These are phyloP conservation scores for Phoebastria nigripes DNA, from an alignment of 2,797 vertebrate genomes.

Conservation along the genomic window DNA sequence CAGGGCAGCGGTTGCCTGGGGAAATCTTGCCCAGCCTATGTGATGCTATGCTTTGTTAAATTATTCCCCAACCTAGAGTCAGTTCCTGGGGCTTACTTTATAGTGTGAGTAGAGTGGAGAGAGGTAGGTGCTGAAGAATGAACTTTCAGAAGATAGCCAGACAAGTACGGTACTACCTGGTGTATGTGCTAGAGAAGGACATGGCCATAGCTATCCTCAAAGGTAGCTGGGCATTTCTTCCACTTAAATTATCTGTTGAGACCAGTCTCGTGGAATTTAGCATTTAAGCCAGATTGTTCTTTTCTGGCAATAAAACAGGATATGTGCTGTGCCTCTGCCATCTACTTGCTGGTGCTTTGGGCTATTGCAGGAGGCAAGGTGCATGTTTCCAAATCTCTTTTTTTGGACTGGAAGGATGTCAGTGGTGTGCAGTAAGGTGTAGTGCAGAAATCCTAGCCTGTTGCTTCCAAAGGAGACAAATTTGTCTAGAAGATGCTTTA, in stretches of 20 bases:
- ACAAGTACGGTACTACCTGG: background rate
- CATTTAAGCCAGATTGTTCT: background rate
- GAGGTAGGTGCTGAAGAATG: background rate
- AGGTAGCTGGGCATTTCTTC: background rate
- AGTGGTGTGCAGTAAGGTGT: background rate
- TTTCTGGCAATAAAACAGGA: background rate
- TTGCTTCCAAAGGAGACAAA: background rate
- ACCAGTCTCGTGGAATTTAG: background rate
- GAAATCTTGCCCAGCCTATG: background rate
- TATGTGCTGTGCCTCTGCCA: background rate
- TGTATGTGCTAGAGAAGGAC: background rate
- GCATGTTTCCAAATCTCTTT: accelerated
- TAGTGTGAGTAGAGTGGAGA: background rate
- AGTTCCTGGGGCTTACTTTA: background rate
- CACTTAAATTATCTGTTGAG: background rate
- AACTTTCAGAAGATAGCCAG: background rate
- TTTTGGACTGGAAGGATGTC: background rate
- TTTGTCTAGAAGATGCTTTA: background rate
- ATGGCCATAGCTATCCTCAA: background rate
- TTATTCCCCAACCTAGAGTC: background rate
- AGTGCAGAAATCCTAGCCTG: background rate
- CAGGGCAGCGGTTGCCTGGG: background rate
- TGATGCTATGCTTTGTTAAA: background rate
- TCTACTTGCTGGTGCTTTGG: background rate
- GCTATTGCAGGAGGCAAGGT: background rate